Evolutionary conservation across 2,888 invertebrate genomes (phyloP), one percentile per base, ranked within the genome.

Genomic region (Atherix ibis): DNA sequence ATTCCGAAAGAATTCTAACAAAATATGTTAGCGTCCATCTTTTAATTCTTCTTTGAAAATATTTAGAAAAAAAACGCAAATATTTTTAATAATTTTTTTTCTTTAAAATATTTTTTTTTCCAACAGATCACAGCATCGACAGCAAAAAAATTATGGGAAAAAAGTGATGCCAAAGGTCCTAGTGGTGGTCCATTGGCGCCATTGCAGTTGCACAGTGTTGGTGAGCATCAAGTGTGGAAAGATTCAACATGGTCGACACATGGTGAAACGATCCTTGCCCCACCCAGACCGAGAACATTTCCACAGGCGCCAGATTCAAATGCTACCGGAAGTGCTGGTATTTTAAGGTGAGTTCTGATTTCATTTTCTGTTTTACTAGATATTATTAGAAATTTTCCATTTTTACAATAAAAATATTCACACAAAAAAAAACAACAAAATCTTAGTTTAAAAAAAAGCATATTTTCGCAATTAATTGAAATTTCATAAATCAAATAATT

Each of bases 101-200:
- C n/a, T n/a, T n/a, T n/a, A n/a, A n/a, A n/a, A n/a, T n/a, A n/a
- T n/a, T n/a, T n/a, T n/a, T n/a, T n/a, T n/a, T n/a, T n/a, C n/a
- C n/a, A n/a, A n/a, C 69, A 89, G 88, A 87, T 88, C 67, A 84
- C 87, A 65, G 84, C 88, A 60, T 80, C 88, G 63, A 83, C 88
- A 63, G 83, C 88, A 62, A 89, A 89, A 67, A 89, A 89, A 65
- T 65, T 89, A 62, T 89, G 88, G 88, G 83, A 79, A 65, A 81
- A 75, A 58, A 75, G 78, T 43, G 77, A 76, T 58, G 76, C 76
- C 56, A 84, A 87, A 61, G 78, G 83, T 45, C 74, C 73, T 25
- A 49, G 44, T 14, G 52, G 54, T 45, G 74, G 73, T 61, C 71
- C 77, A 67, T 62, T 77, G 66, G 67, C 85, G 70, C 71, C 85